Percentiles rank a stretch among this genome's conserved stretches.
phyloP scores from a whole-genome alignment of 2,888 invertebrate species.

The Yponomeuta malinellus region DNA sequence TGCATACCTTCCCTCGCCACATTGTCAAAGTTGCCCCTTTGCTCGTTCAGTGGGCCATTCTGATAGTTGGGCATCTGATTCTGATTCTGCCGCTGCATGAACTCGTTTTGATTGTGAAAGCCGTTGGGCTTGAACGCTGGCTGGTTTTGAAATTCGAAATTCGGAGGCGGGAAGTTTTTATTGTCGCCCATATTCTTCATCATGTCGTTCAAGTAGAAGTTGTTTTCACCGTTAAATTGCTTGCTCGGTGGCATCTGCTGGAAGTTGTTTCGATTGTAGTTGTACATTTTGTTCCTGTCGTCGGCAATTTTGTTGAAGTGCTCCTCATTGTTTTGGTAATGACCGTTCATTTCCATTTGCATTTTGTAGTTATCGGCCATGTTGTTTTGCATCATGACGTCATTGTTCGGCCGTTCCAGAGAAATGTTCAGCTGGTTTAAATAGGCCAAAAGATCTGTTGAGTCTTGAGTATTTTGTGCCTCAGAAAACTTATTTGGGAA shows the following conservation, averaged over 20 bases:
- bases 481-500: conserved; percentile 47
- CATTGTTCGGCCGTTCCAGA: conserved; percentile 46
- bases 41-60: conserved; percentile 38
- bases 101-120: conserved; percentile 56
- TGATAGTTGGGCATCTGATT: conserved; percentile 49
- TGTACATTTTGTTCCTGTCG: conserved; percentile 50
- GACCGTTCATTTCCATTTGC: conserved; percentile 52
- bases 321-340: conserved; percentile 42
- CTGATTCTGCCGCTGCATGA: conserved; percentile 50
- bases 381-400: conserved; percentile 38
- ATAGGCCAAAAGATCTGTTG: conserved; percentile 51
- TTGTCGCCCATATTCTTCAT: conserved; percentile 49
- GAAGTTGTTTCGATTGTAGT: conserved; percentile 43
- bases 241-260: conserved; percentile 43
- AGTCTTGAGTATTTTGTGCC: conserved; percentile 41
- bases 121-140: conserved; percentile 55
- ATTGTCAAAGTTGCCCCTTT: conserved; percentile 47
- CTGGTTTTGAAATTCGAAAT: conserved; percentile 52
- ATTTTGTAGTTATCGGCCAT: conserved; percentile 46
- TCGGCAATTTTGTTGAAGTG: conserved; percentile 49
- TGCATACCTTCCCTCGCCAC: conserved; percentile 46
- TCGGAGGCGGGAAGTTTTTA: conserved; percentile 36
- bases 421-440: conserved; percentile 53
- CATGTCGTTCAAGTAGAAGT: conserved; percentile 46
- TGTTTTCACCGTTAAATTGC: conserved; percentile 46